Base-by-base conservation (phyloP, 2,888 invertebrate genomes). In the Drosophila niveifrons region DNA sequence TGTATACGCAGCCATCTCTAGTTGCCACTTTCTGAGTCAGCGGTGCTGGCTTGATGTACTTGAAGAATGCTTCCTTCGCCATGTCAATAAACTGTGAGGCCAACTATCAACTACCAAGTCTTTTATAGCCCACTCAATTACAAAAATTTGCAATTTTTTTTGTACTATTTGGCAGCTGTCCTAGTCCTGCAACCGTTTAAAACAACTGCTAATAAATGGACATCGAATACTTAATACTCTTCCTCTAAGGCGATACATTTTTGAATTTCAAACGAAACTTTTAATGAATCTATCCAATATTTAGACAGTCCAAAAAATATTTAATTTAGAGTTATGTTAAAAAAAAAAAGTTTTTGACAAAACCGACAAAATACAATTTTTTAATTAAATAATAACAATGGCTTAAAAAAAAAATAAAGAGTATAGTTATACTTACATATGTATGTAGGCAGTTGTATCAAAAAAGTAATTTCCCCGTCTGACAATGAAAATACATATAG, bases 1-100 rank as follows among this genome's bases (percentile, higher is more conserved):
- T 23, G 7, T 59, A 59, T 31, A 59, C 50, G 10, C 29, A 17
- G 31, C 48, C 59, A 51, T 59, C 59, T 3, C 59, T 50, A 41
- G 23, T 8, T n/a, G 50, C n/a, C 3, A 59, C 50, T 15, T 6
- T n/a, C n/a, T 59, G 41, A 3, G 29, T 31, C 9, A 50, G 10
- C 4, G 59, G 50, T n/a, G 59, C 59, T 31, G 50, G 9, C 39
- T 41, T 59, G 28, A 59, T 59, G 3, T 2, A 29, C 3, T 6
- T 10, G 41, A 59, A 59, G 3, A 50, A 31, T 17, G 13, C 28
- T 15, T 50, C 41, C 59, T 48, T 59, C 10, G 50, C 10, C 23
- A 59, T 55, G 7, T 10, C 13, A 7, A 4, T 10, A 3, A 50
- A 50, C 50, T 59, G 43, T 51, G 13, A 31, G n/a, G 0, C 10